Percentiles rank a stretch among this genome's conserved stretches.
phyloP scores from a whole-genome alignment of 2,113 vertebrate species.

The Brienomyrus longianalis region DNA sequence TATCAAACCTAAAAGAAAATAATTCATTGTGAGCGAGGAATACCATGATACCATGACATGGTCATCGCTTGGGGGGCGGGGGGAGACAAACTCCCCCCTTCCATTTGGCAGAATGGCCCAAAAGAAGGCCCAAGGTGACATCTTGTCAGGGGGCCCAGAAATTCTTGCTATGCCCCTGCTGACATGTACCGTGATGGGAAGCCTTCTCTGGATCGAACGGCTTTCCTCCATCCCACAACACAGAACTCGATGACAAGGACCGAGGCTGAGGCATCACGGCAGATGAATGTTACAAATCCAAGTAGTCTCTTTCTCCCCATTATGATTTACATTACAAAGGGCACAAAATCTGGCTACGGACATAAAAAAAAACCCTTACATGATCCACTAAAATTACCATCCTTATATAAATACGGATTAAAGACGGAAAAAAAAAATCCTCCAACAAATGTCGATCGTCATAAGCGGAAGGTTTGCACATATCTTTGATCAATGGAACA shows the following conservation, averaged over 20 bases:
- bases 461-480: not conserved
- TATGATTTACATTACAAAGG: constrained; percentile 5
- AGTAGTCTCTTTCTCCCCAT: not conserved
- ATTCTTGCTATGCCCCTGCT: not conserved
- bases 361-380: not conserved
- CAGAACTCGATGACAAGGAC: not conserved
- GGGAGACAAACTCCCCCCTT: not conserved
- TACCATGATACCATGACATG: not conserved
- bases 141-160: not conserved
- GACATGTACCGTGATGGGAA: not conserved
- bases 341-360: not conserved
- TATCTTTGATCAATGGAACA: constrained; percentile 3
- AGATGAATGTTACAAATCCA: not conserved
- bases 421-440: not conserved
- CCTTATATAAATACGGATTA: not conserved
- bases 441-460: not conserved
- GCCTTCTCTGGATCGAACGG: not conserved
- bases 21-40: not conserved
- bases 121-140: not conserved
- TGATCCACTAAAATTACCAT: not conserved
- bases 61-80: not conserved
- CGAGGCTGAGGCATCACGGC: not conserved
- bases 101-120: too few species aligned
- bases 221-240: not conserved
- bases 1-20: not conserved